phyloP scores from a whole-genome alignment of 2,113 vertebrate species.

The Brachyistius frenatus region DNA sequence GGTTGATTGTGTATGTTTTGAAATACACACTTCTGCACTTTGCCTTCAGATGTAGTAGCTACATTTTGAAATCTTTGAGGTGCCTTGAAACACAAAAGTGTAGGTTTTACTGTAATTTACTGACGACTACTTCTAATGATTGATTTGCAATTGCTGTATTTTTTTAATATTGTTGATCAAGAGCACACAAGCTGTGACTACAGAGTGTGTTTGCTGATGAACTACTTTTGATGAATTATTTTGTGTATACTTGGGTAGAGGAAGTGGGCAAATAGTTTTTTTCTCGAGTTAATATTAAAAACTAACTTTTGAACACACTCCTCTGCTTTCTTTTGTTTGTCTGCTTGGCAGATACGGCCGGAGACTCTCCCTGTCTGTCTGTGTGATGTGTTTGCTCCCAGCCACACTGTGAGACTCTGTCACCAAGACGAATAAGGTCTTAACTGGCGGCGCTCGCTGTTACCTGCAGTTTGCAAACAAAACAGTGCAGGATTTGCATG shows the following conservation, averaged over 20 bases:
- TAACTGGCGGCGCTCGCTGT: not conserved
- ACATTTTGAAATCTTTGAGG: not conserved
- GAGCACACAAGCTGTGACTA: slow-evolving; percentile 36
- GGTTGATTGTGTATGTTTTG: slow-evolving; percentile 27
- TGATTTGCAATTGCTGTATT: slow-evolving; percentile 33
- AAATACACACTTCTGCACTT: slow-evolving; percentile 11
- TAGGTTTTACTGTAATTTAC: slow-evolving; percentile 36
- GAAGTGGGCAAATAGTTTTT: slow-evolving; percentile 43
- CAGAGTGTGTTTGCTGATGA: slow-evolving; percentile 23
- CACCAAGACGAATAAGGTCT: slow-evolving; percentile 29
- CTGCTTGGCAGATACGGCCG: slow-evolving; percentile 3
- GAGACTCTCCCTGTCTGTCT: not conserved
- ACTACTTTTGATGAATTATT: slow-evolving; percentile 33
- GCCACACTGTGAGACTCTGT: not conserved
- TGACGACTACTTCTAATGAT: slow-evolving; percentile 18
- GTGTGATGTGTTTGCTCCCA: slow-evolving; percentile 16
- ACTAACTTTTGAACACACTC: slow-evolving; percentile 28
- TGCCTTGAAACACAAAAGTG: slow-evolving; percentile 22
- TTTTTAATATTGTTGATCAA: slow-evolving; percentile 32
- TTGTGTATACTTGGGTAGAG: slow-evolving; percentile 62
- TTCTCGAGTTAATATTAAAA: slow-evolving; percentile 66
- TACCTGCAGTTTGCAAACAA: slow-evolving; percentile 25
- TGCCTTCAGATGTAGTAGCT: slow-evolving; percentile 9
- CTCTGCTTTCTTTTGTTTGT: slow-evolving; percentile 19
- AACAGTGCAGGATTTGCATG: slow-evolving; percentile 17